A percentile compares a stretch with the other conserved stretches of the same genome.
Evolutionary conservation across 2,888 invertebrate genomes (phyloP).

Genomic region (Drosophila nr. fundita): DNA sequence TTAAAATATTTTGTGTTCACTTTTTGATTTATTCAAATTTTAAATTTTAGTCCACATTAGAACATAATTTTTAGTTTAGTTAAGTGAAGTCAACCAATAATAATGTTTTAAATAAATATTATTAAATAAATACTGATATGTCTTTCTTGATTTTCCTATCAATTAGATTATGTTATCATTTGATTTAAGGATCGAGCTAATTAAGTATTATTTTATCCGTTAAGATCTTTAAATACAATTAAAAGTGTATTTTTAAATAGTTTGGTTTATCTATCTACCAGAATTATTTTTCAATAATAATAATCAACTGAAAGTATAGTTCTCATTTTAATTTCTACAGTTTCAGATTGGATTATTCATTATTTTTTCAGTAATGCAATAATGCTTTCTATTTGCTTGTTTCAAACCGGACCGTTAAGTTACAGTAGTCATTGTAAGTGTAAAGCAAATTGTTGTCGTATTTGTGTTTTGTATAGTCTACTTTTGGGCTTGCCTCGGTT

Average conservation of each 20-base stretch:
- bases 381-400: background rate
- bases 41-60: background rate
- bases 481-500: slow-evolving; percentile 57
- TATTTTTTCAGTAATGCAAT: no score
- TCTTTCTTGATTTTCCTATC: background rate
- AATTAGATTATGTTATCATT: fast-evolving
- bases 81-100: background rate
- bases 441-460: slow-evolving; percentile 34
- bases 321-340: background rate
- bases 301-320: background rate
- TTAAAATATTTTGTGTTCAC: background rate
- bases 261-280: background rate
- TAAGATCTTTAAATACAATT: background rate
- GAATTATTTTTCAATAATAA: background rate
- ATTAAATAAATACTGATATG: background rate
- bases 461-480: slow-evolving; percentile 42
- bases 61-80: background rate
- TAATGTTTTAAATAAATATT: background rate
- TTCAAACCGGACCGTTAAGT: background rate
- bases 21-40: background rate
- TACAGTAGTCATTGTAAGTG: background rate
- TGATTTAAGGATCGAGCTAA: background rate
- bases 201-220: background rate
- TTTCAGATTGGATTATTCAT: background rate
- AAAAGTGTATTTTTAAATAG: background rate